phyloP scores from a whole-genome alignment of 2,888 invertebrate genomes.

The Trichopria drosophilae region DNA sequence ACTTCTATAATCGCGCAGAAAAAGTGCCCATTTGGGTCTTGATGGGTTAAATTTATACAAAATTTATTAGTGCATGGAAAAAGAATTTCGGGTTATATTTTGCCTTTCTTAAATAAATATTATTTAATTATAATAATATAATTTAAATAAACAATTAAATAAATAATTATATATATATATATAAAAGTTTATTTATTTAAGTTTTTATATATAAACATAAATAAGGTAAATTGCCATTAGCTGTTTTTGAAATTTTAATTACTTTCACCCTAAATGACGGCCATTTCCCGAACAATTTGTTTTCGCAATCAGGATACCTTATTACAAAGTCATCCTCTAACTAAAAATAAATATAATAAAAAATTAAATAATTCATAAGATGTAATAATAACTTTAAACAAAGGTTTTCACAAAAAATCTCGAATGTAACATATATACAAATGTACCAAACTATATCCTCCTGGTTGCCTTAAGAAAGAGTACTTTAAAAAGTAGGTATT shows the following conservation, averaged over 20 bases:
- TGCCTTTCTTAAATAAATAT: too few species aligned
- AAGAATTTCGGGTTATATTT: too few species aligned
- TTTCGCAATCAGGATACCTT: neutral
- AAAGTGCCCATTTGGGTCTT: too few species aligned
- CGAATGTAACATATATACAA: too few species aligned
- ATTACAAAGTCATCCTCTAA: constrained; percentile 8
- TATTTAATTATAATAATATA: too few species aligned
- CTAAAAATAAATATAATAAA: neutral
- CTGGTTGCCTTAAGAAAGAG: constrained; percentile 10
- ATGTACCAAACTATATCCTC: constrained; percentile 7
- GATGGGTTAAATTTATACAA: too few species aligned
- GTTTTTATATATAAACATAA: neutral
- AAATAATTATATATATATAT: neutral
- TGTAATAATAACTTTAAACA: neutral
- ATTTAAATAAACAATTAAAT: neutral
- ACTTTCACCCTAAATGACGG: neutral
- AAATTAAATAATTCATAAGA: neutral
- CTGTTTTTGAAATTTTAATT: neutral
- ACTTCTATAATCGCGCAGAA: too few species aligned
- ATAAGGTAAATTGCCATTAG: too few species aligned
- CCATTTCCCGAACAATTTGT: constrained; percentile 8
- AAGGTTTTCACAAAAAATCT: too few species aligned
- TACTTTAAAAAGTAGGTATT: constrained; percentile 5
- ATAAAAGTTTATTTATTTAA: neutral
- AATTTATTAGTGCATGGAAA: too few species aligned